Conservation (phyloP, 2,113 vertebrate genomes). For the Rana temporaria region DNA sequence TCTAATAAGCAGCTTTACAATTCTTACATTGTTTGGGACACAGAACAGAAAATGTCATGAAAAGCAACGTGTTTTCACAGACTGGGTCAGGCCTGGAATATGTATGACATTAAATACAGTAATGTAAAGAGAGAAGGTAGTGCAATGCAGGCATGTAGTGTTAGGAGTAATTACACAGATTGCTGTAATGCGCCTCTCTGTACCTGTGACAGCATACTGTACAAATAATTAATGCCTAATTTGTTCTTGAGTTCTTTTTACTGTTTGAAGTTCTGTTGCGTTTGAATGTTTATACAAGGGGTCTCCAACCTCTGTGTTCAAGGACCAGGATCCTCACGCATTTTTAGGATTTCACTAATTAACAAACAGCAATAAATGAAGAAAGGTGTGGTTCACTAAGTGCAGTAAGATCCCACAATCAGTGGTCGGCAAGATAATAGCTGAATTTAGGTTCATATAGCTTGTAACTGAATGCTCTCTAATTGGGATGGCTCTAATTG, state of each 20-base stretch:
- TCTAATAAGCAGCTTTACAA: conserved; percentile 79
- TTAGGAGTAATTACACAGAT: background rate
- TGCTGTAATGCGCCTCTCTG: background rate
- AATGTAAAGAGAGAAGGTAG: background rate
- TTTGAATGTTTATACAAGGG: background rate
- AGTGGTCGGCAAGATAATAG: too few species aligned
- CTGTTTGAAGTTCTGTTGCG: too few species aligned
- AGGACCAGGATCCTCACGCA: background rate
- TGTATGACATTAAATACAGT: background rate
- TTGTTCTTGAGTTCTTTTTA: too few species aligned
- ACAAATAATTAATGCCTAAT: too few species aligned
- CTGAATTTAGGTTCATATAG: too few species aligned
- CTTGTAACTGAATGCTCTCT: too few species aligned
- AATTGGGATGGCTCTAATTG: too few species aligned
- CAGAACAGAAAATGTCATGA: conserved; percentile 45
- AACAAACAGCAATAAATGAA: too few species aligned
- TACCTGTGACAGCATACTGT: background rate
- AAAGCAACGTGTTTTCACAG: background rate
- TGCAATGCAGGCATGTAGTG: background rate
- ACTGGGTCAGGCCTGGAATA: background rate
- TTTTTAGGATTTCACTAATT: background rate
- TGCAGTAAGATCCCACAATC: background rate
- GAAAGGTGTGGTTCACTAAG: too few species aligned
- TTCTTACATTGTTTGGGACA: conserved; percentile 71
- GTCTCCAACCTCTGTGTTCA: background rate